Base-by-base conservation (phyloP, 1,140 invertebrate species). In the Homalodisca vitripennis region DNA sequence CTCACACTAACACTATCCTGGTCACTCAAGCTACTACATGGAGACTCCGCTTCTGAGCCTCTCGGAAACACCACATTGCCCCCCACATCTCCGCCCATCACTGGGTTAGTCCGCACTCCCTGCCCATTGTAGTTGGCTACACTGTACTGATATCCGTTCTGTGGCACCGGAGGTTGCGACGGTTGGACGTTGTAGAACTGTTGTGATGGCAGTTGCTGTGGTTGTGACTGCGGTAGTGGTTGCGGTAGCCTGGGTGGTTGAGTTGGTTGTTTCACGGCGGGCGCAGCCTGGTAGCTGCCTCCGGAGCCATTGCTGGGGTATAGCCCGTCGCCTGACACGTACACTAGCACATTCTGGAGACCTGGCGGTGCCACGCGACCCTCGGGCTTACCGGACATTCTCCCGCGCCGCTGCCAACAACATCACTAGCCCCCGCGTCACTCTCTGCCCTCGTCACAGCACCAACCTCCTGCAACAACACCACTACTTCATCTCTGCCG, bases 271-370 rank as follows among this genome's bases (percentile, higher is more conserved):
- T 62, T 63, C 55, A 63, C 67, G 55, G 53, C n/a, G 34, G 53
- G 20, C 67, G 53, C 20, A 46, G 55, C 53, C 55, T 20, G 57
- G 67, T 69, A 69, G 10, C 31, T 27, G 29, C 41, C 55, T 17
- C 55, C 55, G 55, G 55, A 31, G 27, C 47, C 48, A n/a, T 27
- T 24, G 3, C 53, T 17, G 3, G 62, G 67, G 57, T 47, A 78
- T 71, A 80, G 79, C 74, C 80, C 79, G 70, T 80, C 80, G 73
- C 79, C 79, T 3, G 80, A 82, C 53, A 82, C 80, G 71, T 81
- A 82, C 34, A 82, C 80, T 77, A 82, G 77, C 69, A 82, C 80
- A 79, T 81, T 81, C 71, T 80, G 79, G 41, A 81, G 76, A 72
- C 75, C 77, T 41, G 71, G 22, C 57, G 66, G 51, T 29, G 63